These are phyloP conservation scores for Spodoptera exigua DNA, from an alignment of 2,888 invertebrate genomes.

Conservation along the genomic window DNA sequence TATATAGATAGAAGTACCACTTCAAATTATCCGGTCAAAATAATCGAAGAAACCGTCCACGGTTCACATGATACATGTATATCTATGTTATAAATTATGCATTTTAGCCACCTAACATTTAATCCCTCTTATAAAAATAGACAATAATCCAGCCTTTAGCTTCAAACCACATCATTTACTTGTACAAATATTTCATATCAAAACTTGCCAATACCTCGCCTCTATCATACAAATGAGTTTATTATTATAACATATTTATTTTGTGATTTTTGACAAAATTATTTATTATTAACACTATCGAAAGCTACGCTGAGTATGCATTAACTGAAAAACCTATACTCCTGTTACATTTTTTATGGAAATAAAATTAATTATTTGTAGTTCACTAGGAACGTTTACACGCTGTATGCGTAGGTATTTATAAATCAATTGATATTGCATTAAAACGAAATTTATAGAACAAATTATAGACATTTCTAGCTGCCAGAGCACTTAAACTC, in stretches of 20 bases:
- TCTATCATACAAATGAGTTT: slow-evolving; percentile 65
- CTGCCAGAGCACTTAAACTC: slow-evolving; percentile 44
- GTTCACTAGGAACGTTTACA: too few relatives aligned
- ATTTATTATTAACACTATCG: too few relatives aligned
- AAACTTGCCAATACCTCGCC: slow-evolving; percentile 73
- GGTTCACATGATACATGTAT: slow-evolving; percentile 53
- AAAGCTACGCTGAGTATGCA: slow-evolving; percentile 19
- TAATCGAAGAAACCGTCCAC: slow-evolving; percentile 52
- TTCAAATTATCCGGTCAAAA: slow-evolving; percentile 21
- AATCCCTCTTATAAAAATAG: slow-evolving; percentile 82
- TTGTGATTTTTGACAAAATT: slow-evolving; percentile 55
- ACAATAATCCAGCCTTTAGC: slow-evolving; percentile 70
- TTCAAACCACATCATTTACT: slow-evolving; percentile 62
- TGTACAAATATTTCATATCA: slow-evolving; percentile 80
- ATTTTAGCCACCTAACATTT: slow-evolving; percentile 84
- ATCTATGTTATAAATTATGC: slow-evolving; percentile 71
- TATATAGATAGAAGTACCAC: slow-evolving; percentile 6
- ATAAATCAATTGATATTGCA: too few relatives aligned
- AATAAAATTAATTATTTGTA: too few relatives aligned
- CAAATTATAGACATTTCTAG: slow-evolving; percentile 22
- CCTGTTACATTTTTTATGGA: too few relatives aligned
- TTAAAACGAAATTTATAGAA: too few relatives aligned
- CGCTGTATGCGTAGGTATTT: too few relatives aligned
- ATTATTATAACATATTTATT: slow-evolving; percentile 49
- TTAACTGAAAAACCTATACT: too few relatives aligned